Conservation (phyloP, 1,140 invertebrate genomes). For the Metaphire vulgaris region DNA sequence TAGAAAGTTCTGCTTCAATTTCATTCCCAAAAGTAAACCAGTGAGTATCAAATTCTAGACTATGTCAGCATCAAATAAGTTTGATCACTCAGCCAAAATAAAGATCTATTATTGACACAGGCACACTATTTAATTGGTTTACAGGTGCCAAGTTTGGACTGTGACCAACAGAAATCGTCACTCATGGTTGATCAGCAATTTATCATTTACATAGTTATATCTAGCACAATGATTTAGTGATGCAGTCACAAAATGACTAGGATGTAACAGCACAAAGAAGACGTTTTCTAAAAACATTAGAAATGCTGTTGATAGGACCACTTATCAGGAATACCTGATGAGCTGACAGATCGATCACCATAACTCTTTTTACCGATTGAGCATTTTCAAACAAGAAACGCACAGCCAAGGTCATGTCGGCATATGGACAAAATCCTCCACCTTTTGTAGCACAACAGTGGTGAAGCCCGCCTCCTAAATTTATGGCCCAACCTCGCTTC, state of each 20-base stretch:
- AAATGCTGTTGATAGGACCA: not conserved
- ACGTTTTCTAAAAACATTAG: not conserved
- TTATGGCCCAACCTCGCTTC: conserved; percentile 76
- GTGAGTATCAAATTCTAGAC: not conserved
- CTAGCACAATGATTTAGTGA: not conserved
- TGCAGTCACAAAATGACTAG: not conserved
- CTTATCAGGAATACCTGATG: conserved; percentile 56
- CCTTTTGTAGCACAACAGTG: conserved; percentile 68
- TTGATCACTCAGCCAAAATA: not conserved
- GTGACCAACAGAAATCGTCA: not conserved
- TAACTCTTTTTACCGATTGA: conserved; percentile 57
- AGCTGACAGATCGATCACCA: conserved; percentile 84
- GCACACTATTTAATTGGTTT: not conserved
- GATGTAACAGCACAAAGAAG: not conserved
- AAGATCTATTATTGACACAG: not conserved
- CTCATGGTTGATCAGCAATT: too few relatives aligned
- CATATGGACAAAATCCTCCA: conserved; percentile 81
- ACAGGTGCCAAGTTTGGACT: not conserved
- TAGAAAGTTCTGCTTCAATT: not conserved
- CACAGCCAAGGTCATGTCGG: conserved; percentile 74
- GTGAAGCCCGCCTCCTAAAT: conserved; percentile 71
- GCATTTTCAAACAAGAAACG: conserved; percentile 58
- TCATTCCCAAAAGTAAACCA: not conserved
- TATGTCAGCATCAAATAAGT: not conserved
- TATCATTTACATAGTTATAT: too few relatives aligned